These are phyloP conservation scores for Opisthocomus hoazin DNA, from an alignment of 2,113 vertebrate species.

Conservation along the genomic window DNA sequence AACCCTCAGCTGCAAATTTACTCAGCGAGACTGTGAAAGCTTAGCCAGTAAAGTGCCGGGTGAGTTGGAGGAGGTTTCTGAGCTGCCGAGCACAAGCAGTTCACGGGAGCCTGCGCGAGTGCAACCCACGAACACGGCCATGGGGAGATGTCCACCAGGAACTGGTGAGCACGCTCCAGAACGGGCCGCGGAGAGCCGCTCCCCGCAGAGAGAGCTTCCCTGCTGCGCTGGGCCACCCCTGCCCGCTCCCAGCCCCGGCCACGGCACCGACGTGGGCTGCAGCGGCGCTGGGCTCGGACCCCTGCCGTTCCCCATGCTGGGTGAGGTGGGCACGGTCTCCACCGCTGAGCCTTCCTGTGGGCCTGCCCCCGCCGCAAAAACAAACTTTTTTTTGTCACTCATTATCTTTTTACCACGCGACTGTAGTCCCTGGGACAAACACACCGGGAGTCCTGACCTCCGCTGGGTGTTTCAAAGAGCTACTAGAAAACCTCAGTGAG, in stretches of 20 bases:
- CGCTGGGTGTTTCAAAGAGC: not conserved
- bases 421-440: not conserved
- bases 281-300: not conserved
- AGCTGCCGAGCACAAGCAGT: not conserved
- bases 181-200: not conserved
- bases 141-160: too few species aligned
- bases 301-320: not conserved
- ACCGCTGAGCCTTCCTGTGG: not conserved
- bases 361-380: not conserved
- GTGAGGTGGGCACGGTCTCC: not conserved
- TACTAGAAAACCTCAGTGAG: not conserved
- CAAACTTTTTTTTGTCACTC: not conserved
- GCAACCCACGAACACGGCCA: not conserved
- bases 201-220: not conserved
- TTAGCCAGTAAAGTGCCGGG: not conserved
- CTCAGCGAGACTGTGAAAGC: not conserved
- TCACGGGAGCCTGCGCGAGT: rapidly evolving
- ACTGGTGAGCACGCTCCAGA: rapidly evolving
- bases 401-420: not conserved
- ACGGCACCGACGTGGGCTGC: not conserved
- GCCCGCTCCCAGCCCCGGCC: rapidly evolving
- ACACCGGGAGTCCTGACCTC: not conserved
- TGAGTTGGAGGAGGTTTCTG: not conserved
- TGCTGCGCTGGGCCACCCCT: not conserved
- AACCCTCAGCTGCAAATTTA: not conserved